Base-by-base conservation (phyloP, 1,140 invertebrate species). In the Hycleus cichorii region DNA sequence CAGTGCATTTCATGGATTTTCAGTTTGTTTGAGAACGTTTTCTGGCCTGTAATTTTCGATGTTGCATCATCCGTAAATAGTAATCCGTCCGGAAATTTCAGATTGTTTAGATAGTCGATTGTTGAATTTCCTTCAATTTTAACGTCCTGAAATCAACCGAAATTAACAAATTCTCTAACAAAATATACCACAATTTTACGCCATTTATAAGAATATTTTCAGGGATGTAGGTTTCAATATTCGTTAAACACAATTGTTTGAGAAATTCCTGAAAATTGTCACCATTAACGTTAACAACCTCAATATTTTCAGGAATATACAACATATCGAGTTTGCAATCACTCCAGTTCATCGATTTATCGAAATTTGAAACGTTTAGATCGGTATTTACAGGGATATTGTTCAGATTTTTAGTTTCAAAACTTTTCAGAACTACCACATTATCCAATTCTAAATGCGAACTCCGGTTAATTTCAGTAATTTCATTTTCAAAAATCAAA, bases 31-130 rank as follows among this genome's bases (percentile, higher is more conserved):
- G 39, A 47, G 52, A 79, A 79, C 47, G 64, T 68, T 59, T 78
- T 79, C 39, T 65, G 57, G 0, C 70, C 72, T 46, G 62, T 58
- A n/a, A 60, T 51, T 10, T 49, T 61, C 45, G 39, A 12, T 47
- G n/a, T 51, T 53, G 6, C 53, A 10, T 53, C 27, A 25, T 62
- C 53, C 0, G 27, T 24, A 58, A 71, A 70, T 0, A 80, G 59
- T 57, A 70, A 80, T 11, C 77, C 75, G 9, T 72, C 64, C 0
- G 78, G 79, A 63, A 76, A 81, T 54, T 62, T 69, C 2, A 80
- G 55, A 8, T 64, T 59, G 60, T 80, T 80, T n/a, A 81, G 67
- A 27, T 62, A 60, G 11, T 63, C 58, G 12, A 72, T 65, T 18
- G 68, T 60, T 18, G 75, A 44, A 3, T 63, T 46, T 48, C 67